Conservation (phyloP, 2,797 vertebrate species). For the Anas capensis region DNA sequence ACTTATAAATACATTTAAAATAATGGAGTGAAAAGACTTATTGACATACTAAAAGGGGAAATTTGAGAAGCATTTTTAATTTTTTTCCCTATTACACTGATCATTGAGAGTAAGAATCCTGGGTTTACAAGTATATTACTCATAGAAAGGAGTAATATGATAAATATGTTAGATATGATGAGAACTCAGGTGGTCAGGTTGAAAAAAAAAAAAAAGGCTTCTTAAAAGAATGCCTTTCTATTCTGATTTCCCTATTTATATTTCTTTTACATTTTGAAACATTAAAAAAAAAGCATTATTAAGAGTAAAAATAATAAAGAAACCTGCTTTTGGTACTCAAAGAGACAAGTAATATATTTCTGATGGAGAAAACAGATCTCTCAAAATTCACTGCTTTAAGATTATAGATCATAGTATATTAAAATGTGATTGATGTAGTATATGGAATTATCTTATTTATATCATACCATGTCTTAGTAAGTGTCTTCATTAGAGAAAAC, state of each 20-base stretch:
- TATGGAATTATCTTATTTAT: not conserved
- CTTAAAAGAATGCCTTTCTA: not conserved
- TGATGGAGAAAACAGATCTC: not conserved
- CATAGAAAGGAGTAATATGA: not conserved
- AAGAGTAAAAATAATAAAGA: not conserved
- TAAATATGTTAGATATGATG: not conserved
- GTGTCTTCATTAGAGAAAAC: not conserved
- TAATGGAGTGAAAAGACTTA: not conserved
- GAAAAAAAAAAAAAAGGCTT: not conserved
- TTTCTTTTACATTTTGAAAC: not conserved
- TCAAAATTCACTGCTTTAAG: not conserved
- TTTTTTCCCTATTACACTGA: not conserved
- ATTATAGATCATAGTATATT: not conserved
- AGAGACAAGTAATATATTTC: not conserved
- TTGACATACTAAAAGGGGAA: not conserved
- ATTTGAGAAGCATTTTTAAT: not conserved
- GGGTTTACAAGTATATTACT: not conserved
- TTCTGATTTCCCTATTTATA: not conserved
- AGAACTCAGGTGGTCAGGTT: not conserved
- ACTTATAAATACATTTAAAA: not conserved
- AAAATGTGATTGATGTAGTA: not conserved
- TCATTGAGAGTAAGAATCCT: not conserved
- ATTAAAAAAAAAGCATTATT: not conserved
- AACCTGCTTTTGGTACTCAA: accelerated
- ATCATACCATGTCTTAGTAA: not conserved